Conservation (phyloP, 2,797 vertebrate species). For the Sebastiscus albofasciatus region DNA sequence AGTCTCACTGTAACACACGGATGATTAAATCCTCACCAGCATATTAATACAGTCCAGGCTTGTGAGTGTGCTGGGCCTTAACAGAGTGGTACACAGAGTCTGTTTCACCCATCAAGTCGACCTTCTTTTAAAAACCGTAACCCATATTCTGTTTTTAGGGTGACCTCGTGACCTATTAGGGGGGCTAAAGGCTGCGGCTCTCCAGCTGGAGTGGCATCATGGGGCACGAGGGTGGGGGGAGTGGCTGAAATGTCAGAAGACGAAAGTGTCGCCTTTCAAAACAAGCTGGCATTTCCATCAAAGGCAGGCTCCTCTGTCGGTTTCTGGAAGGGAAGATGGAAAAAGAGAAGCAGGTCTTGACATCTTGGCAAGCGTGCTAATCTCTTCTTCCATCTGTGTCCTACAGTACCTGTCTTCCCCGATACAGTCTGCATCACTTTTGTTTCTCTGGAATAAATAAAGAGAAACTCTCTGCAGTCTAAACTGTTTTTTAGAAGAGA, state of each 20-base stretch:
- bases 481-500: neutral
- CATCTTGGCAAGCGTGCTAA: slow-evolving; percentile 16
- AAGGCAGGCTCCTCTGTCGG: slow-evolving; percentile 45
- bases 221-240: neutral
- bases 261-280: slow-evolving; percentile 79
- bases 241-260: slow-evolving; percentile 75
- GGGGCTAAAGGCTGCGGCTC: neutral
- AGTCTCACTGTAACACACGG: slow-evolving; percentile 25
- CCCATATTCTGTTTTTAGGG: slow-evolving; percentile 50
- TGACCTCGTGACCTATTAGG: slow-evolving; percentile 10
- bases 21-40: slow-evolving; percentile 45
- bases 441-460: neutral
- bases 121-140: slow-evolving; percentile 17
- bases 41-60: slow-evolving; percentile 5
- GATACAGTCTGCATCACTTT: neutral
- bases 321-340: slow-evolving; percentile 52
- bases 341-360: slow-evolving; percentile 44
- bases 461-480: neutral
- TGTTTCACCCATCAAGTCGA: neutral
- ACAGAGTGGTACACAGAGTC: neutral
- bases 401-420: slow-evolving; percentile 5
- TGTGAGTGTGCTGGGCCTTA: neutral
- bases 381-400: slow-evolving; percentile 21
- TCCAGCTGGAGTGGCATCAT: slow-evolving; percentile 5
- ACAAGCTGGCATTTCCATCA: slow-evolving; percentile 76